Base-by-base conservation (phyloP, 2,797 vertebrate genomes). In the Mallotus villosus region DNA sequence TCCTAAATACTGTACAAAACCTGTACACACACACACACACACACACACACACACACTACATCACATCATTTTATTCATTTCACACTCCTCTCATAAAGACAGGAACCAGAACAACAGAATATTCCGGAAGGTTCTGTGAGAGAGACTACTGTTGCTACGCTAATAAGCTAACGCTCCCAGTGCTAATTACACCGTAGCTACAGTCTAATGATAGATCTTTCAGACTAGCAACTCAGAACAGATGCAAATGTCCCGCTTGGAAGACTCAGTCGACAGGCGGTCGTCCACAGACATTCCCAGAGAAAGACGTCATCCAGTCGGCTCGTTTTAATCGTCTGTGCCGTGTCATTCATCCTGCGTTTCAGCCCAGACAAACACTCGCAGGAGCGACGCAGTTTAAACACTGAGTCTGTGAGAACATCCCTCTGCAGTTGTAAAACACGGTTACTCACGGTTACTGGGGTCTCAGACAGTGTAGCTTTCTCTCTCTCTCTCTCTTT, bases 401-500 rank as follows among this genome's bases (percentile, higher is more conserved):
- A 68, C 22, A 68, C 27, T 29, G 21, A 2, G 8, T 68, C 53
- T 37, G 25, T 68, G 67, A 22, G n/a, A 34, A 58, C 27, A 68
- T 7, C 22, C n/a, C 66, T 34, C 51, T 57, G 49, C 32, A 7
- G 32, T 8, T 34, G 32, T 34, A 34, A 34, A 34, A 34, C 32
- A 29, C 17, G 7, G 27, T 68, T 55, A 68, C 46, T 68, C 66
- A 68, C 51, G 21, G n/a, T n/a, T n/a, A n/a, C n/a, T n/a, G n/a
- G 22, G 12, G 46, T 24, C 65, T 14, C 14, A 25, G 49, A 27
- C 41, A 53, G 2, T 25, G 46, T 3, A 16, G 32, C 19, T n/a
- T n/a, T n/a, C n/a, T n/a, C n/a, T n/a, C n/a, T n/a, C n/a, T n/a
- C n/a, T n/a, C n/a, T n/a, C n/a, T n/a, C n/a, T n/a, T n/a, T n/a